Conservation (phyloP, 37 sponge, comb jelly and placozoan species). For the Ephydatia muelleri region DNA sequence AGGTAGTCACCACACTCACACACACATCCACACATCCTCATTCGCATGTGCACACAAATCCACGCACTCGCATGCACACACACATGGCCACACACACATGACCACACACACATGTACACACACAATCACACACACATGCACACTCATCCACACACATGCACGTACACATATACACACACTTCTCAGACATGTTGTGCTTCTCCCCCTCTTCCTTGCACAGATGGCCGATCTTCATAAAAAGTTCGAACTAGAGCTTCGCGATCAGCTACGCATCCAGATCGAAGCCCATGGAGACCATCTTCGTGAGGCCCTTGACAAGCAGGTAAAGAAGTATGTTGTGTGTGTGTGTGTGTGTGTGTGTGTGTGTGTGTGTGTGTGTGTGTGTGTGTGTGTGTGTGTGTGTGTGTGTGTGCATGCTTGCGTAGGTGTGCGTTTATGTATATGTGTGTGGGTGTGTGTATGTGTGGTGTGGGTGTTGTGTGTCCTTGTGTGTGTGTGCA, state of each 20-base stretch:
- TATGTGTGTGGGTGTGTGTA: constrained; percentile 2
- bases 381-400: constrained; percentile 6
- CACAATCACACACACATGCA: too few relatives aligned
- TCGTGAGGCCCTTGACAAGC: constrained; percentile 23
- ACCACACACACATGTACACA: too few relatives aligned
- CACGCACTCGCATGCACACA: too few relatives aligned
- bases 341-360: neutral
- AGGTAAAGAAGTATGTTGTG: constrained; percentile 3
- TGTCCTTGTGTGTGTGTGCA: neutral
- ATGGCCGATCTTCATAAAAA: constrained; percentile 8
- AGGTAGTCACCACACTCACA: constrained; percentile 17
- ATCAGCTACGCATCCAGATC: constrained; percentile 58
- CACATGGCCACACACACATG: too few relatives aligned
- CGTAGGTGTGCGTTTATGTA: constrained; percentile 21
- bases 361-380: constrained; percentile 9
- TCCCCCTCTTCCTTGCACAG: neutral
- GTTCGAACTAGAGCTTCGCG: constrained; percentile 47
- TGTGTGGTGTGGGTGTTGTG: too few relatives aligned
- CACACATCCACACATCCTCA: too few relatives aligned
- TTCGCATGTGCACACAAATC: too few relatives aligned
- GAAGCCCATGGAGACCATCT: constrained; percentile 43
- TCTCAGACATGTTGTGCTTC: too few relatives aligned
- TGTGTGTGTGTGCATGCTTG: constrained; percentile 10
- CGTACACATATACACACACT: neutral
- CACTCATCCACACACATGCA: too few relatives aligned